Percentiles rank a stretch among this genome's conserved stretches.
These are phyloP conservation scores for Montipora foliosa DNA, from an alignment of 64 coral and sea anemone genomes.

Conservation along the genomic window DNA sequence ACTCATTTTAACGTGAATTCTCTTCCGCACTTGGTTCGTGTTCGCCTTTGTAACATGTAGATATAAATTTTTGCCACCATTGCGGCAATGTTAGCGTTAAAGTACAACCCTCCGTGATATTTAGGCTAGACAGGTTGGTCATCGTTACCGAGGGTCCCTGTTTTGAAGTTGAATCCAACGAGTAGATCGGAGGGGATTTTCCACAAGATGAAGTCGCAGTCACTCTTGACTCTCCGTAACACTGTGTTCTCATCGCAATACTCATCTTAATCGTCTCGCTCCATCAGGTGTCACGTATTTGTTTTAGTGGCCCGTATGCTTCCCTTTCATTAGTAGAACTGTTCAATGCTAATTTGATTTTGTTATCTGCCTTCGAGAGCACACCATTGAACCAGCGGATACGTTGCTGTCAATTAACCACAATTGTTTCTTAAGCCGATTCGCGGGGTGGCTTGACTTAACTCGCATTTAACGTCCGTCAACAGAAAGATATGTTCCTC, in stretches of 20 bases:
- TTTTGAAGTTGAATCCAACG: neutral
- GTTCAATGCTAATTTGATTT: neutral
- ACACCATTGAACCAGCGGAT: conserved; percentile 24
- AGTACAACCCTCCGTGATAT: conserved; percentile 15
- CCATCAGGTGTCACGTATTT: conserved; percentile 43
- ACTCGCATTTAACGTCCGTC: neutral
- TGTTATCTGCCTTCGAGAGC: neutral
- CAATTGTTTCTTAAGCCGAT: neutral
- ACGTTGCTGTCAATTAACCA: neutral
- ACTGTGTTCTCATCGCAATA: neutral
- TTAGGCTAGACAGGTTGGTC: neutral
- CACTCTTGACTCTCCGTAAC: conserved; percentile 23
- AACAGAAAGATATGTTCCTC: neutral
- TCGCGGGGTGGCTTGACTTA: neutral
- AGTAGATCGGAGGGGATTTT: conserved; percentile 31
- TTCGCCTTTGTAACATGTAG: conserved; percentile 62
- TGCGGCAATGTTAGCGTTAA: conserved; percentile 33
- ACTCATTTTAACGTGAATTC: conserved; percentile 60
- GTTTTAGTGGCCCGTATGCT: neutral
- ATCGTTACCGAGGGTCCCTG: conserved; percentile 5
- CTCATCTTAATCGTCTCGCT: conserved; percentile 2
- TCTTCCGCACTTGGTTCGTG: conserved; percentile 23
- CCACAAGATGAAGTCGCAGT: too few species aligned
- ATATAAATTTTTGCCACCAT: conserved; percentile 65
- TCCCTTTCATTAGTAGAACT: neutral